Conservation (phyloP, 2,113 vertebrate species). For the Nothocercus julius region DNA sequence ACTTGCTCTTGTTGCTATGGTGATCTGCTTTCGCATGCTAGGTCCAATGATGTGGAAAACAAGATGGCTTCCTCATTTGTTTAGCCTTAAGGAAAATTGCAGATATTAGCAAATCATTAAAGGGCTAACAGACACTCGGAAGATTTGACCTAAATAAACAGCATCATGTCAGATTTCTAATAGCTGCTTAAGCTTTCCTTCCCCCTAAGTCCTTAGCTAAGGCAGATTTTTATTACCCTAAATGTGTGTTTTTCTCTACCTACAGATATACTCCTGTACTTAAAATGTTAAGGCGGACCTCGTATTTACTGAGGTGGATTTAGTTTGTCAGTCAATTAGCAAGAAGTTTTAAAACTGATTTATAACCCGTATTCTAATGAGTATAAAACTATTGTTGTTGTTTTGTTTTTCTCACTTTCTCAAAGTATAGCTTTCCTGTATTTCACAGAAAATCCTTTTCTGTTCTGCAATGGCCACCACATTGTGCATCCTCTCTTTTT, state of each 20-base stretch:
- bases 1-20: slow-evolving; percentile 74
- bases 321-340: not conserved
- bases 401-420: not conserved
- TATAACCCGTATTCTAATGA: not conserved
- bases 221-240: slow-evolving; percentile 9
- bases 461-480: not conserved
- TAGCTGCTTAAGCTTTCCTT: slow-evolving; percentile 31
- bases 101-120: slow-evolving; percentile 75
- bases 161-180: slow-evolving; percentile 17
- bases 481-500: not conserved
- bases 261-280: not conserved
- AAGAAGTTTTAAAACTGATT: not conserved
- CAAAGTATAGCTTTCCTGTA: not conserved
- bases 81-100: slow-evolving; percentile 77
- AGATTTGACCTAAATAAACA: slow-evolving; percentile 58
- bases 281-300: not conserved
- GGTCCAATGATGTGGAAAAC: slow-evolving; percentile 78
- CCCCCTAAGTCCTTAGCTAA: not conserved
- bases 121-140: slow-evolving; percentile 47
- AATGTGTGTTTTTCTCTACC: slow-evolving; percentile 18
- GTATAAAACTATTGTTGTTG: not conserved
- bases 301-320: not conserved
- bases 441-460: slow-evolving; percentile 20
- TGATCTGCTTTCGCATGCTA: slow-evolving; percentile 68
- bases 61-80: slow-evolving; percentile 81